Percentiles rank a stretch among this genome's conserved stretches.
Conservation (phyloP, 2,888 invertebrate genomes). For the Aleiodes alternator region DNA sequence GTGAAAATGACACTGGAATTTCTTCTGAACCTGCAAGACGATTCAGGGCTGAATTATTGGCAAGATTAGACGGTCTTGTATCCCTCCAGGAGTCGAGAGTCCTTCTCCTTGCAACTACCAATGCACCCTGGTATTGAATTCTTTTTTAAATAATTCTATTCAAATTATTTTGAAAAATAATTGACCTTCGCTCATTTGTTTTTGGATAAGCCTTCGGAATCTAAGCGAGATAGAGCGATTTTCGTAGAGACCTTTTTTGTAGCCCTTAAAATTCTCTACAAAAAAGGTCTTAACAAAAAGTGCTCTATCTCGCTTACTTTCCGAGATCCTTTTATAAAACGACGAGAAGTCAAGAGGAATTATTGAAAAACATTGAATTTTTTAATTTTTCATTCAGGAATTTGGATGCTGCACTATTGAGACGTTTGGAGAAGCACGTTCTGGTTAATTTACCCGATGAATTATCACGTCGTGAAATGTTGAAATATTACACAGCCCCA, state of each 20-base stretch:
- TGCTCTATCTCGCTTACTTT: too few species aligned
- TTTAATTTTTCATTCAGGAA: conserved; percentile 78
- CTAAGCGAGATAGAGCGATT: not conserved
- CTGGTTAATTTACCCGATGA: conserved; percentile 86
- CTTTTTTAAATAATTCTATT: not conserved
- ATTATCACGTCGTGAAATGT: conserved; percentile 82
- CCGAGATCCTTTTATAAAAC: not conserved
- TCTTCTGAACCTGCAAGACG: conserved; percentile 81
- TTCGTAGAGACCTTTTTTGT: not conserved
- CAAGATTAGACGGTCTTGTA: conserved; percentile 87
- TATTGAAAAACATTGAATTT: not conserved
- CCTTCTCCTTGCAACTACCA: conserved; percentile 91
- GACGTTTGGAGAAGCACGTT: conserved; percentile 92
- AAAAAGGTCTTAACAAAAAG: too few species aligned
- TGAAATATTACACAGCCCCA: conserved; percentile 78
- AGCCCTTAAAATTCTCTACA: not conserved
- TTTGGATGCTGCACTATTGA: conserved; percentile 90
- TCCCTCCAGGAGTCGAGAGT: conserved; percentile 80
- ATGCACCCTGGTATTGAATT: conserved; percentile 87
- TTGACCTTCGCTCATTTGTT: too few species aligned
- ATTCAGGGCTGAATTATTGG: conserved; percentile 91
- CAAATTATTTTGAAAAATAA: not conserved
- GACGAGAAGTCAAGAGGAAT: not conserved
- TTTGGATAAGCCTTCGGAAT: too few species aligned
- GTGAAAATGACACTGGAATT: conserved; percentile 70